Conservation (phyloP, 1,140 invertebrate species). For the Thereuonema tuberculata region DNA sequence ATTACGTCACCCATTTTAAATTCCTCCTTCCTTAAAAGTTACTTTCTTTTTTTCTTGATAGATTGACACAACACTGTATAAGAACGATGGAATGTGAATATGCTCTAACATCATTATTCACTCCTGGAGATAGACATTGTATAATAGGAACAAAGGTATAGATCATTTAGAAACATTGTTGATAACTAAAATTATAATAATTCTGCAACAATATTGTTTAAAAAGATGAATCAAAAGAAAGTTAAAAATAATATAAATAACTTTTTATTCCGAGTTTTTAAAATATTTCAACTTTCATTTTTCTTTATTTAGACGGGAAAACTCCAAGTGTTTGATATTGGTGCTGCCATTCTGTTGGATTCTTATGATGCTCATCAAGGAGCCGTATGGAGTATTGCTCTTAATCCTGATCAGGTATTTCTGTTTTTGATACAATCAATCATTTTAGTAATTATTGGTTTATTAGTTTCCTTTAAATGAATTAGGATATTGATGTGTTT, state of each 20-base stretch:
- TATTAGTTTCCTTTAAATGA: too few species aligned
- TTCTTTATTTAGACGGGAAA: slow-evolving; percentile 53
- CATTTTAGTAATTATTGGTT: too few species aligned
- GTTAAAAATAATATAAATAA: too few species aligned
- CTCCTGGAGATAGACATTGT: slow-evolving; percentile 80
- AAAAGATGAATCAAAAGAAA: too few species aligned
- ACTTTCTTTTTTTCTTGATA: too few species aligned
- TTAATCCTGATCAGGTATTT: slow-evolving; percentile 56
- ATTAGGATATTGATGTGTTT: too few species aligned
- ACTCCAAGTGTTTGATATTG: slow-evolving; percentile 76
- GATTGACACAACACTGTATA: slow-evolving; percentile 61
- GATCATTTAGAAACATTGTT: neutral
- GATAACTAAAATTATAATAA: neutral
- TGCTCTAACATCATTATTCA: slow-evolving; percentile 60
- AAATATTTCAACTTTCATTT: too few species aligned
- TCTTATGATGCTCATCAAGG: slow-evolving; percentile 53
- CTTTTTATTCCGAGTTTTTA: too few species aligned
- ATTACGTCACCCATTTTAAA: too few species aligned
- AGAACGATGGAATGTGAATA: slow-evolving; percentile 55
- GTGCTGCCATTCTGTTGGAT: slow-evolving; percentile 50
- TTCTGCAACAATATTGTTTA: too few species aligned
- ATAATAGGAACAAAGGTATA: slow-evolving; percentile 65
- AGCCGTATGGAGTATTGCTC: slow-evolving; percentile 58
- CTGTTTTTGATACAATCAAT: neutral
- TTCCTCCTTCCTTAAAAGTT: too few species aligned